These are phyloP conservation scores for Otocyon megalotis DNA, from an alignment of 2,113 vertebrate genomes.

Conservation along the genomic window DNA sequence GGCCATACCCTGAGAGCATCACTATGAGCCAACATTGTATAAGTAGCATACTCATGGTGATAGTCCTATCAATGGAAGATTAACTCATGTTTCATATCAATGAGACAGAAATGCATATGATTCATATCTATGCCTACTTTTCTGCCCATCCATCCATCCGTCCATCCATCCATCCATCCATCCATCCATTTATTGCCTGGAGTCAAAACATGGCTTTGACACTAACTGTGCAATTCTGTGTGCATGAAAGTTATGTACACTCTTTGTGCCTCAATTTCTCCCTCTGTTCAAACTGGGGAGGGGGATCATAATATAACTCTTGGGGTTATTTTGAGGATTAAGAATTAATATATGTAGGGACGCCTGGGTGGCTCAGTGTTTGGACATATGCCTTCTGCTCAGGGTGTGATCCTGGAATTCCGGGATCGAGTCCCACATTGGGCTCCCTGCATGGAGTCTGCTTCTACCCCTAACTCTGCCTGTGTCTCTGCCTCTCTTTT, in stretches of 20 bases:
- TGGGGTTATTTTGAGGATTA: not conserved
- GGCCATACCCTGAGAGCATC: not conserved
- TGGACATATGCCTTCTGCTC: no score
- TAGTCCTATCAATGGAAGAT: not conserved
- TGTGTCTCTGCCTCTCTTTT: no score
- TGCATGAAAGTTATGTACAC: not conserved
- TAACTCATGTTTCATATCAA: not conserved
- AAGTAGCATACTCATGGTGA: not conserved
- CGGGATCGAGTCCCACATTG: no score
- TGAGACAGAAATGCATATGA: not conserved
- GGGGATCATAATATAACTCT: not conserved
- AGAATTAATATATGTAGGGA: not conserved
- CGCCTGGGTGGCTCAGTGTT: no score
- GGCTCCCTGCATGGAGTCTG: no score
- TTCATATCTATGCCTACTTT: not conserved
- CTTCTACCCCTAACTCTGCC: no score
- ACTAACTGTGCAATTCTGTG: not conserved
- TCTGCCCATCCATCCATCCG: no score
- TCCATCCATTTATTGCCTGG: not conserved
- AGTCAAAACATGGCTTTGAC: not conserved
- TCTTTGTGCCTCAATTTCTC: not conserved
- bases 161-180: not conserved
- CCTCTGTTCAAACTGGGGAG: not conserved
- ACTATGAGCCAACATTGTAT: not conserved
- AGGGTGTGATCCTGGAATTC: no score